Evolutionary conservation across 2,113 vertebrate genomes (phyloP), one percentile per base, ranked within the genome.

Genomic region (Eublepharis macularius): DNA sequence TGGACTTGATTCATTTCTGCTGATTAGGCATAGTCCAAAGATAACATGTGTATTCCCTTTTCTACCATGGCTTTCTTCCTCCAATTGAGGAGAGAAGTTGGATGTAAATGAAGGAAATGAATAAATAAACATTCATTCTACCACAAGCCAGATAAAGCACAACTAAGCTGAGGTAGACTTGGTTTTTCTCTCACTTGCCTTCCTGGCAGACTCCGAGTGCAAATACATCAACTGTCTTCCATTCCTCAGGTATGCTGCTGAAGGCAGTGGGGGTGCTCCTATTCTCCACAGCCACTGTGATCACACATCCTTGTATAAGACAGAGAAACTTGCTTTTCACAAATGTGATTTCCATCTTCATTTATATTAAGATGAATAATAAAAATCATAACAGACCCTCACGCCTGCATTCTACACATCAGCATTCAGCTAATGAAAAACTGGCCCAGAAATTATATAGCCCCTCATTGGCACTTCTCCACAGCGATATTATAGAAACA

Each of bases 381-480:
- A 76, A 83, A 90, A 93, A 95, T 94, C 83, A 91, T 91, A 93
- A 84, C 86, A 85, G 68, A 47, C 82, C 82, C 83, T 84, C 45
- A 47, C 88, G 87, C 85, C 86, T 92, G 32, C 68, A 57, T 92
- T 84, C 74, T 74, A 70, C 74, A 90, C 92, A 93, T 87, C 87
- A 91, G 87, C 86, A 83, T 72, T 84, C 72, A 45, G 70, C 76
- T 91, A 83, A 84, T n/a, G 41, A 91, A 82, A 91, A 91, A 81
- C 49, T 66, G 43, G 6, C 45, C 84, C 82, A 36, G 65, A 90
- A 89, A 93, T 94, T 89, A 87, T 89, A 87, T 63, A 93, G 75
- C 84, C 87, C 90, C 17, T 90, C 65, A 5, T 45, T 88, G 84
- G 84, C 86, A 39, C 43, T 90, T 93, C 41, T 63, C 85, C 82